Conservation (phyloP, 2,113 vertebrate species). For the Orcinus orca region DNA sequence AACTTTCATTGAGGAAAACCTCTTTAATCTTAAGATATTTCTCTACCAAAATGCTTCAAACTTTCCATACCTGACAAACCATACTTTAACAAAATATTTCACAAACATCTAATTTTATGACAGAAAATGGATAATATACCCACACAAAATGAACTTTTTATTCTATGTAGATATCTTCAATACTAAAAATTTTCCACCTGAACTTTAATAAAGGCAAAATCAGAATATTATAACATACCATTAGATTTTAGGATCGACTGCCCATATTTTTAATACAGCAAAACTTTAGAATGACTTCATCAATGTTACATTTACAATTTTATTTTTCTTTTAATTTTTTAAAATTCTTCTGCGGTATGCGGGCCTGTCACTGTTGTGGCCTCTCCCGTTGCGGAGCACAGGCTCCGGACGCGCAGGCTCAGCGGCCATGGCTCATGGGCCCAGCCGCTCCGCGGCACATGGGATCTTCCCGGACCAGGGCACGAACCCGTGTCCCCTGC, state of each 20-base stretch:
- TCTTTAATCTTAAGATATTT: conserved; percentile 36
- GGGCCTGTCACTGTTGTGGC: no score
- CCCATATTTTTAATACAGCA: conserved; percentile 9
- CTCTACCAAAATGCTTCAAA: conserved; percentile 14
- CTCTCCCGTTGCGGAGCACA: no score
- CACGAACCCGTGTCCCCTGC: no score
- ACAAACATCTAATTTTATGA: conserved; percentile 19
- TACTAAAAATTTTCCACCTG: not conserved
- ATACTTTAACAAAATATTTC: conserved; percentile 30
- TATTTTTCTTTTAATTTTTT: not conserved
- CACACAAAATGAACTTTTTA: not conserved
- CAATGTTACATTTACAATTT: not conserved
- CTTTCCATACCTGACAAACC: not conserved
- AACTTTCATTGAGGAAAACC: conserved; percentile 10
- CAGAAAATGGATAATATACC: not conserved
- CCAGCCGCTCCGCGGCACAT: no score
- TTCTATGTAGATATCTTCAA: not conserved
- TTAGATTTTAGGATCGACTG: not conserved
- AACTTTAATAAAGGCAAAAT: conserved; percentile 29
- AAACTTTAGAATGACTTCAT: conserved; percentile 35
- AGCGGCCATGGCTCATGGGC: no score
- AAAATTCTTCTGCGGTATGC: no score
- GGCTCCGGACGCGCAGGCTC: no score
- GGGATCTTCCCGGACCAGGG: no score
- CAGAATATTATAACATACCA: not conserved